Evolutionary conservation across 2,888 invertebrate species (phyloP).

Genomic region (Prosapia bicincta): DNA sequence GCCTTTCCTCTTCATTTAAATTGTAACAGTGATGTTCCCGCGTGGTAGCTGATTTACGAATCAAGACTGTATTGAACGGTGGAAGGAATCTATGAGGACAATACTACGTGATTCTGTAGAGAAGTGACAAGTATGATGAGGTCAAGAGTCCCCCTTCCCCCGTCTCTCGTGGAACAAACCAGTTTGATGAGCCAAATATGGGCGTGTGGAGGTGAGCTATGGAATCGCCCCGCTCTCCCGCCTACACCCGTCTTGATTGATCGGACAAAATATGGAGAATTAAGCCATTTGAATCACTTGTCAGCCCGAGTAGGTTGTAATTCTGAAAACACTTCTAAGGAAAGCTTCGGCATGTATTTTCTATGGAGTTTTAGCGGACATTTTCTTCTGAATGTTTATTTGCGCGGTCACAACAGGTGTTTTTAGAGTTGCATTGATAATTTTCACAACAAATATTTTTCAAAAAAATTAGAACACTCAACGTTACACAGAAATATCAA

Average conservation of each 20-base stretch:
- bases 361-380: too few species aligned
- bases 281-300: background rate
- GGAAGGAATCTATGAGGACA: background rate
- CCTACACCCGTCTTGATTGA: background rate
- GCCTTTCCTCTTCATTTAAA: too few species aligned
- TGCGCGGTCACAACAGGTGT: too few species aligned
- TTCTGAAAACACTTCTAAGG: too few species aligned
- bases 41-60: background rate
- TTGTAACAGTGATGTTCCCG: too few species aligned
- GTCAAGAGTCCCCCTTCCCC: constrained; percentile 1
- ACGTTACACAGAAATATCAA: too few species aligned
- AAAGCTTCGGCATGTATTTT: too few species aligned
- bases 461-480: too few species aligned
- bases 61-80: background rate
- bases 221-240: background rate
- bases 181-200: constrained; percentile 10
- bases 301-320: too few species aligned
- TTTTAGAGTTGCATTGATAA: too few species aligned
- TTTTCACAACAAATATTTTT: too few species aligned
- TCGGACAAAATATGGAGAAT: background rate
- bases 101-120: background rate
- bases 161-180: background rate
- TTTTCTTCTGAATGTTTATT: too few species aligned
- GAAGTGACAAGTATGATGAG: constrained; percentile 7
- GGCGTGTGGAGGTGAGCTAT: constrained; percentile 5